phyloP scores from a whole-genome alignment of 2,888 invertebrate species.

The Cryptophagus acutangulus region DNA sequence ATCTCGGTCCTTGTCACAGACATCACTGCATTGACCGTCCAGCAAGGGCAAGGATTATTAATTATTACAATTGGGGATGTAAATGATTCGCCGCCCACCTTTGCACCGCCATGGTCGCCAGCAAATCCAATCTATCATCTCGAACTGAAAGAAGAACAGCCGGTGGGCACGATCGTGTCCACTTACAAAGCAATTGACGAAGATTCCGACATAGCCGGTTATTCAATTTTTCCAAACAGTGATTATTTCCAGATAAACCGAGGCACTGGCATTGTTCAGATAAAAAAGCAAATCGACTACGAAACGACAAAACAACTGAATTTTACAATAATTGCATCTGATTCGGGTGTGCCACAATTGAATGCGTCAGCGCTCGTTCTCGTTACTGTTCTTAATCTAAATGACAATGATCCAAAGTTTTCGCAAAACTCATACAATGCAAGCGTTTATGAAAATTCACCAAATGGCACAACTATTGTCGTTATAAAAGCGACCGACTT shows the following conservation, averaged over 20 bases:
- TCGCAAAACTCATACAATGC: constrained; percentile 63
- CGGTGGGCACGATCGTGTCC: constrained; percentile 69
- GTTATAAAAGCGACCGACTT: constrained; percentile 71
- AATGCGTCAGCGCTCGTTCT: constrained; percentile 72
- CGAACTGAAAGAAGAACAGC: constrained; percentile 76
- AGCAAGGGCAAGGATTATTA: constrained; percentile 69
- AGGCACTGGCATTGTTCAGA: constrained; percentile 73
- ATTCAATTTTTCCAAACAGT: constrained; percentile 64
- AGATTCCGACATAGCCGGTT: constrained; percentile 77
- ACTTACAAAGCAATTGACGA: constrained; percentile 75
- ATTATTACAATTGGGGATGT: constrained; percentile 68
- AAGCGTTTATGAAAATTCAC: constrained; percentile 70
- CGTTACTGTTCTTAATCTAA: constrained; percentile 75
- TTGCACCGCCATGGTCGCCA: constrained; percentile 66
- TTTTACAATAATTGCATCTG: constrained; percentile 77
- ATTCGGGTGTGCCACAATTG: constrained; percentile 80
- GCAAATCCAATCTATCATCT: constrained; percentile 60
- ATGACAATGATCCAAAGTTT: constrained; percentile 84
- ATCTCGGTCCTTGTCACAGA: constrained; percentile 78
- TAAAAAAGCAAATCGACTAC: constrained; percentile 75
- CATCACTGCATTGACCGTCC: constrained; percentile 70
- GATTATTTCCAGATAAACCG: constrained; percentile 78
- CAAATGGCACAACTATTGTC: constrained; percentile 65
- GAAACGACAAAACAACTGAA: constrained; percentile 71
- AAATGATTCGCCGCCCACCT: constrained; percentile 65